Percentiles rank a stretch among this genome's conserved stretches.
Evolutionary conservation across 2,797 vertebrate genomes (phyloP).

Genomic region (Simalia tracyae): DNA sequence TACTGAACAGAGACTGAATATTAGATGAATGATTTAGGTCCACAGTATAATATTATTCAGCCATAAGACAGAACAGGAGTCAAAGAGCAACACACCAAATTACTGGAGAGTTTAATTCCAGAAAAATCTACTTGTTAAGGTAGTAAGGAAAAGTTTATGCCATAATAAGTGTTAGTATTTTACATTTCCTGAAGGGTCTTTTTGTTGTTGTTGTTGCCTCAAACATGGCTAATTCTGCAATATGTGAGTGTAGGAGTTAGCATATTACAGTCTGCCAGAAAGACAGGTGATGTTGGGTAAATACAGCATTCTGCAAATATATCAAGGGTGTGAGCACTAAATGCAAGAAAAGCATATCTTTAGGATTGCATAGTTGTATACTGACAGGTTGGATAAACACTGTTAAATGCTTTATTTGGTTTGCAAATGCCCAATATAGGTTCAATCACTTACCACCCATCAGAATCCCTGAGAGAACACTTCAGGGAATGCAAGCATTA

Average conservation of each 20-base stretch:
- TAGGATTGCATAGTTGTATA: background rate
- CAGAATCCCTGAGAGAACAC: background rate
- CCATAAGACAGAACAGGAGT: background rate
- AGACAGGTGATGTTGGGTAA: background rate
- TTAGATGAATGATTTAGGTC: background rate
- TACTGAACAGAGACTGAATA: background rate
- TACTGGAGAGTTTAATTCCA: slow-evolving; percentile 7
- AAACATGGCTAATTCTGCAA: background rate
- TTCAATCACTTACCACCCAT: background rate
- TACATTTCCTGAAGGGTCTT: background rate
- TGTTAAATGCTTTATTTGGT: rapidly evolving
- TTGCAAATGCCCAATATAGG: background rate
- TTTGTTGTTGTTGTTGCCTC: background rate
- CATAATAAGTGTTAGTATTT: background rate
- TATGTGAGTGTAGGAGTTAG: background rate
- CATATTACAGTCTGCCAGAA: background rate
- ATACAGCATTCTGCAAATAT: background rate
- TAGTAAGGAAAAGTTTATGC: background rate
- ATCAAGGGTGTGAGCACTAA: slow-evolving; percentile 23
- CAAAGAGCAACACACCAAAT: background rate
- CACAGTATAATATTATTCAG: background rate
- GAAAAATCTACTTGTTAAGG: background rate
- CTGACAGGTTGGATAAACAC: slow-evolving; percentile 4
- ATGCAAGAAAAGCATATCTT: slow-evolving; percentile 13
- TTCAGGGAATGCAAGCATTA: background rate